phyloP scores from a whole-genome alignment of 2,113 vertebrate genomes.

The Notothenia rossii region DNA sequence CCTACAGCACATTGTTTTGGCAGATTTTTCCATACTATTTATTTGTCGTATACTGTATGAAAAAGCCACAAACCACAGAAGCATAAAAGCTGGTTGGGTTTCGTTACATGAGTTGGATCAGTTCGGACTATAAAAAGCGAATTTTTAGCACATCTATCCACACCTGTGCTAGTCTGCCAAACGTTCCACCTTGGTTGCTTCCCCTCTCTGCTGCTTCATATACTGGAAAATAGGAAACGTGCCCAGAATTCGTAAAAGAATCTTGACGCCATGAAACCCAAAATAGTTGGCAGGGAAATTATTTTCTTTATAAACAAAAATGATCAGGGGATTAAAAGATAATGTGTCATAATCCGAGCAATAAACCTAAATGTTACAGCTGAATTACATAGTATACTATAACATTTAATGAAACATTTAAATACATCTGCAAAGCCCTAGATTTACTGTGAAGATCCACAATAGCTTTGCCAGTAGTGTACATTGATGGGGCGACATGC shows the following conservation, averaged over 20 bases:
- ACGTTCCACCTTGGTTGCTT: constrained; percentile 40
- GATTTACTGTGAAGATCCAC: constrained; percentile 13
- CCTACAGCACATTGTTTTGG: constrained; percentile 57
- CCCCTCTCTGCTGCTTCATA: constrained; percentile 8
- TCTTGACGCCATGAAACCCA: constrained; percentile 36
- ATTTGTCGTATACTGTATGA: constrained; percentile 67
- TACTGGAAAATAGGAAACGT: constrained; percentile 46
- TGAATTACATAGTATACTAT: constrained; percentile 24
- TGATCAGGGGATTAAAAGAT: constrained; percentile 38
- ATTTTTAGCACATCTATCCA: constrained; percentile 40
- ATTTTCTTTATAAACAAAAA: constrained; percentile 41
- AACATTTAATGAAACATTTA: constrained; percentile 27
- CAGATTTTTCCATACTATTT: constrained; percentile 70
- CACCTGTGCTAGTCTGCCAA: constrained; percentile 53
- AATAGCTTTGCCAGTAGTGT: neutral
- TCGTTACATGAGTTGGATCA: constrained; percentile 35
- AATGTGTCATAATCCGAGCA: constrained; percentile 6
- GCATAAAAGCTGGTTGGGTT: constrained; percentile 20
- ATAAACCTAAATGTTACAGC: constrained; percentile 30
- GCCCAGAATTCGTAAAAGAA: constrained; percentile 51
- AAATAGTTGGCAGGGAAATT: constrained; percentile 40
- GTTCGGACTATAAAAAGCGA: constrained; percentile 36
- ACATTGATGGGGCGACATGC: too few relatives aligned
- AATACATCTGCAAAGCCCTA: constrained; percentile 11
- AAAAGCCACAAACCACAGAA: constrained; percentile 18